phyloP scores from a whole-genome alignment of 2,113 vertebrate genomes.

The Grus americana region DNA sequence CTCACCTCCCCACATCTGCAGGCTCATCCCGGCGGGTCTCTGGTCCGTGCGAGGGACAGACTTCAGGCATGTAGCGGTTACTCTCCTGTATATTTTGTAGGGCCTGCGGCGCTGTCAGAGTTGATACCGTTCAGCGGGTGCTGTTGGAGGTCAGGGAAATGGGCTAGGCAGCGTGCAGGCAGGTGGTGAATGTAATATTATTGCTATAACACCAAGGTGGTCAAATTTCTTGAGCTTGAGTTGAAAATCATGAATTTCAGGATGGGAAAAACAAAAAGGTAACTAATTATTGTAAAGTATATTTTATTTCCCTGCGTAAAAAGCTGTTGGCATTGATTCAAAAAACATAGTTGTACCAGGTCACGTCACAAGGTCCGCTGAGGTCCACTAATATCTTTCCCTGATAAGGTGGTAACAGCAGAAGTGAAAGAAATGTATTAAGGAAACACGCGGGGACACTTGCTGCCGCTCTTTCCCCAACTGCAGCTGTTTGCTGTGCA shows the following conservation, averaged over 20 bases:
- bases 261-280: neutral
- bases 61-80: neutral
- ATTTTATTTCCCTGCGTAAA: neutral
- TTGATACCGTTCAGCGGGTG: neutral
- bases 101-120: neutral
- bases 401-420: neutral
- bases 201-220: neutral
- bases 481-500: neutral
- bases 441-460: neutral
- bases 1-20: rapidly evolving
- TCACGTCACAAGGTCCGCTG: neutral
- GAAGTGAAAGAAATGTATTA: neutral
- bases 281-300: neutral
- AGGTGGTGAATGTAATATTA: neutral
- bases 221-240: neutral
- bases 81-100: neutral
- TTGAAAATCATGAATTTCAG: neutral
- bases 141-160: neutral
- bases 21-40: rapidly evolving
- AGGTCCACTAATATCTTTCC: neutral
- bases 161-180: neutral
- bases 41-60: neutral
- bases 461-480: neutral
- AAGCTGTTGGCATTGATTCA: neutral
- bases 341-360: rapidly evolving